Percentiles rank a stretch among this genome's conserved stretches.
Conservation (phyloP, 2,888 invertebrate species). For the Lordiphosa fenestrarum region DNA sequence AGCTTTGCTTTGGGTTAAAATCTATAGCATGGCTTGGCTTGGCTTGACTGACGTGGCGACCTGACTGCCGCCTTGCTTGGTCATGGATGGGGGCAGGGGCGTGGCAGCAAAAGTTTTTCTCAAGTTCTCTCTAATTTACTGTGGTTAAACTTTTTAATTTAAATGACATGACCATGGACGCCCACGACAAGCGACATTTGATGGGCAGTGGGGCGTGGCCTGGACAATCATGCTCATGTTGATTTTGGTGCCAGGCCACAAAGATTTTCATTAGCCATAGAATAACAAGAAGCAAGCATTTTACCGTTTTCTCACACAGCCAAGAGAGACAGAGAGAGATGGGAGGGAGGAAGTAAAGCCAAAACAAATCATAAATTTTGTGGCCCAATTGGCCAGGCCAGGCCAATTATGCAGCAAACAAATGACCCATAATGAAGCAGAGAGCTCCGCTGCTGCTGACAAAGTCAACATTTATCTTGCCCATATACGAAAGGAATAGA, state of each 20-base stretch:
- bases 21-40: conserved; percentile 33
- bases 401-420: conserved; percentile 73
- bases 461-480: conserved; percentile 69
- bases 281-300: conserved; percentile 38
- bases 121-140: conserved; percentile 45
- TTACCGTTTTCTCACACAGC: conserved; percentile 40
- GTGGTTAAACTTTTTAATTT: conserved; percentile 68
- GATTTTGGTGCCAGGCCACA: conserved; percentile 55
- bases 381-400: conserved; percentile 60
- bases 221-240: conserved; percentile 33
- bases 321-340: not conserved
- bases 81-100: conserved; percentile 27
- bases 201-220: conserved; percentile 59
- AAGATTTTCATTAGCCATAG: conserved; percentile 56
- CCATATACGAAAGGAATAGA: conserved; percentile 29
- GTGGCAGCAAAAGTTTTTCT: conserved; percentile 42
- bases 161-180: conserved; percentile 66
- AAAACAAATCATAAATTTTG: conserved; percentile 65
- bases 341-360: conserved; percentile 3
- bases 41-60: conserved; percentile 38
- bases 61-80: conserved; percentile 25
- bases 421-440: conserved; percentile 72
- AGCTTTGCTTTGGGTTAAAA: conserved; percentile 18
- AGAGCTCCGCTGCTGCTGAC: conserved; percentile 46
- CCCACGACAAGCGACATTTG: conserved; percentile 52